Base-by-base conservation (phyloP, 1,140 invertebrate species). In the Drosophila serrata region DNA sequence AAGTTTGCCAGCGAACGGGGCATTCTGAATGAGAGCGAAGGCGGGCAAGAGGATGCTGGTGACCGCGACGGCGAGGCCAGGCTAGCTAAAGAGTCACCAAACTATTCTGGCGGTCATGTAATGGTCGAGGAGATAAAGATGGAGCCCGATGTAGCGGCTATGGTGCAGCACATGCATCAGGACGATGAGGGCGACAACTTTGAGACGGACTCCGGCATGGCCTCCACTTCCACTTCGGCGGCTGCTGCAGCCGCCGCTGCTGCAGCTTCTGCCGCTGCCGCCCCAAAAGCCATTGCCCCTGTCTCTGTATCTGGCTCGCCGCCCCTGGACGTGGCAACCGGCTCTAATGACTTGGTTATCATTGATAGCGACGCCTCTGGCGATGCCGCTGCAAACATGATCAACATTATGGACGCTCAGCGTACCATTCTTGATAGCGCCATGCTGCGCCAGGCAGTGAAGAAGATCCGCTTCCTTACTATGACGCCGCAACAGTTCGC, bases 401-500 rank as follows among this genome's bases (percentile, higher is more conserved):
- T 80, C 57, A 84, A 82, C 43, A 77, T 90, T 13, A 88, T 92
- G 90, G 85, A 92, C 49, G 86, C 79, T 2, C 87, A 92, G 43
- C 84, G 88, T 13, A 88, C 75, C 12, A 90, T 90, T 3, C 78
- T 91, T 48, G 90, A 92, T 29, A 73, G 84, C 0, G 74, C 75
- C 11, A 82, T 91, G 74, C 51, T 92, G 40, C 74, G 80, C 0
- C 85, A 94, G 79, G 95, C 95, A 0, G 91, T 96, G 4, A 94
- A 94, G 59, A 95, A 96, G 92, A 95, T 96, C 51, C 93, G 96
- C 24, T 97, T 97, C 92, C 93, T 97, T 1, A 96, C 96, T 0
- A 92, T 98, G 73, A 95, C 95, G 0, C 95, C 96, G 2, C 94
- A 96, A 81, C 95, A 97, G 93, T 97, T 97, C 92, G 96, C 96